Evolutionary conservation across 1,140 invertebrate genomes (phyloP).

Genomic region (Ceratosolen solmsi): DNA sequence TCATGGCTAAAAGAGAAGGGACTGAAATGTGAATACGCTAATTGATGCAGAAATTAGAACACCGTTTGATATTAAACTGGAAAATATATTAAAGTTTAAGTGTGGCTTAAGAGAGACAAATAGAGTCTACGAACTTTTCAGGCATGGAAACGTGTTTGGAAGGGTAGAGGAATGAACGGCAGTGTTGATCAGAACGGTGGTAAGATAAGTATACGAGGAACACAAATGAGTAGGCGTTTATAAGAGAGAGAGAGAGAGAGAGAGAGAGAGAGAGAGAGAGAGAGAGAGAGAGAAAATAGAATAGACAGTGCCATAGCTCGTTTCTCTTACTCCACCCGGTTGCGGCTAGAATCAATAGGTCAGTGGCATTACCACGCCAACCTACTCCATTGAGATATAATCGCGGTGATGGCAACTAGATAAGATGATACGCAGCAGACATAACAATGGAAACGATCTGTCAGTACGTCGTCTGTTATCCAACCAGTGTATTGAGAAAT

Average conservation of each 20-base stretch:
- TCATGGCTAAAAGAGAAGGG: too few relatives aligned
- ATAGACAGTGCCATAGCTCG: neutral
- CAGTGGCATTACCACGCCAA: conserved; percentile 67
- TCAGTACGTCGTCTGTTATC: neutral
- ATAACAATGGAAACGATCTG: neutral
- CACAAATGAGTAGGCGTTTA: neutral
- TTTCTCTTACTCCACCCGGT: conserved; percentile 65
- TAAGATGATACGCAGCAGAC: neutral
- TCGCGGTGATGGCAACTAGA: neutral
- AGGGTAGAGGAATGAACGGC: neutral
- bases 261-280: conserved; percentile 21
- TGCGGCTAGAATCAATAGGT: conserved; percentile 72
- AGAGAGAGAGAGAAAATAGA: neutral
- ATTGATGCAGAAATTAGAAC: conserved; percentile 21
- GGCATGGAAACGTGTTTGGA: neutral
- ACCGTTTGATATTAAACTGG: neutral
- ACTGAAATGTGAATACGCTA: neutral
- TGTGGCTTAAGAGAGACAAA: neutral
- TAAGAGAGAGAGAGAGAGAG: conserved; percentile 36
- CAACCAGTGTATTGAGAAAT: neutral
- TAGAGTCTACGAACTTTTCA: neutral
- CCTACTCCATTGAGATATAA: conserved; percentile 13
- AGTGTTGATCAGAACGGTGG: neutral
- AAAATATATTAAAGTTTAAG: conserved; percentile 10
- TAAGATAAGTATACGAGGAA: neutral